phyloP scores from a whole-genome alignment of 2,113 vertebrate genomes.

The Brachionichthys hirsutus region DNA sequence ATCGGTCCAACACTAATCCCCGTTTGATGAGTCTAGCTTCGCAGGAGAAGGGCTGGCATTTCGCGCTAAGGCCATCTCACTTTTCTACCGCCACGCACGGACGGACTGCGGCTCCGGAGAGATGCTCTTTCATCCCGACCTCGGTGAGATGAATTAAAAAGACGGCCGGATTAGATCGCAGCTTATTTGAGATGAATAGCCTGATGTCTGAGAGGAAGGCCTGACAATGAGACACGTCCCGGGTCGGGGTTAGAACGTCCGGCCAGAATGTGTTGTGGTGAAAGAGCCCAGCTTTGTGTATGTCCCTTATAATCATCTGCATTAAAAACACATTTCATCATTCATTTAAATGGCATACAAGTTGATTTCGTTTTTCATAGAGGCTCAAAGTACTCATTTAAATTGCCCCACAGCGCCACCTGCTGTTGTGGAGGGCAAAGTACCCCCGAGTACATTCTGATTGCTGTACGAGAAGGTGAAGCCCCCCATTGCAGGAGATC shows the following conservation, averaged over 20 bases:
- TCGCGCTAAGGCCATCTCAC: conserved; percentile 58
- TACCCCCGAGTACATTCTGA: neutral
- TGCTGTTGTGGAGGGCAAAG: too few relatives aligned
- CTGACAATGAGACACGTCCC: conserved; percentile 12
- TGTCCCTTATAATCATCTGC: too few relatives aligned
- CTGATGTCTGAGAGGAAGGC: conserved; percentile 42
- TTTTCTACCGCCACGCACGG: conserved; percentile 64
- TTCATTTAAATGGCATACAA: too few relatives aligned
- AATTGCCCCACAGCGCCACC: too few relatives aligned
- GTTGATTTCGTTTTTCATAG: too few relatives aligned
- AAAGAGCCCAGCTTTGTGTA: neutral
- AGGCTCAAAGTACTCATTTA: too few relatives aligned
- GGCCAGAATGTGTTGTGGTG: neutral
- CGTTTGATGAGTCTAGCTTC: conserved; percentile 59
- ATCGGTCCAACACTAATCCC: conserved; percentile 57
- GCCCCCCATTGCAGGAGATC: conserved; percentile 52
- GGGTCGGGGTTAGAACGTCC: conserved; percentile 16
- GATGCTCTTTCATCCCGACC: conserved; percentile 69
- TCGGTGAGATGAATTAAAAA: conserved; percentile 66
- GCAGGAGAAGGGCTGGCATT: conserved; percentile 67
- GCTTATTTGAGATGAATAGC: conserved; percentile 53
- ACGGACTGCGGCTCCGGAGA: conserved; percentile 49
- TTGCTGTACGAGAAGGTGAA: conserved; percentile 35
- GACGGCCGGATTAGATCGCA: conserved; percentile 67
- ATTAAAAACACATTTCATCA: too few relatives aligned